phyloP scores from a whole-genome alignment of 2,113 vertebrate species.

The Phalacrocorax carbo region DNA sequence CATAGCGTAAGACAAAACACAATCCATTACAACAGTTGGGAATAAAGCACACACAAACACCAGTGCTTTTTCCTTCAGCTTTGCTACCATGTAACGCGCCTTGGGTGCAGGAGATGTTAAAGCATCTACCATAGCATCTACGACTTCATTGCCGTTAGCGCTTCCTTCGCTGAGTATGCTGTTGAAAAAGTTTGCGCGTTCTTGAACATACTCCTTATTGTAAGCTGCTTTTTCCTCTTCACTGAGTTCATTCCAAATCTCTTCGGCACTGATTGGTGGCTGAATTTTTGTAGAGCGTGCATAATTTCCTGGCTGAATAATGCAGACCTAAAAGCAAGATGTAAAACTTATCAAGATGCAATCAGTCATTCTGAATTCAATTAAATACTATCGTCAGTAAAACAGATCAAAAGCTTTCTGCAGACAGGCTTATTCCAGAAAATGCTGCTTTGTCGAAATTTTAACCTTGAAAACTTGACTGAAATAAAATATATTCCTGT shows the following conservation, averaged over 20 bases:
- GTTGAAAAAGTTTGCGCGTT: constrained; percentile 68
- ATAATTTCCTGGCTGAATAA: constrained; percentile 83
- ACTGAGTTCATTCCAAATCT: constrained; percentile 76
- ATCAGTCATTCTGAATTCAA: neutral
- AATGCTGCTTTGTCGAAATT: constrained; percentile 1
- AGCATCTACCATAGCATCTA: constrained; percentile 77
- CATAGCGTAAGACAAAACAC: constrained; percentile 3
- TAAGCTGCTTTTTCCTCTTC: constrained; percentile 65
- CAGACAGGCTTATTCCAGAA: neutral
- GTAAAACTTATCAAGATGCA: neutral
- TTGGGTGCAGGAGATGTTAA: constrained; percentile 66
- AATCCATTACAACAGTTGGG: constrained; percentile 53
- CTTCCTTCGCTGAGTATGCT: constrained; percentile 60
- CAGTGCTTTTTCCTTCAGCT: constrained; percentile 51
- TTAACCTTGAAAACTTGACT: constrained; percentile 26
- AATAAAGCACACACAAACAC: constrained; percentile 50
- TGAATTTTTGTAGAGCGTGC: constrained; percentile 77
- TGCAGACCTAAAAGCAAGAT: constrained; percentile 72
- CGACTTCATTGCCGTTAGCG: constrained; percentile 47
- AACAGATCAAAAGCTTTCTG: constrained; percentile 21
- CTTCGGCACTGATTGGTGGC: constrained; percentile 25
- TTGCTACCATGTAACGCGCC: constrained; percentile 69
- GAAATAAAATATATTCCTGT: neutral
- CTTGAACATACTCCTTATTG: constrained; percentile 68
- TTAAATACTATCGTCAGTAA: neutral